Conservation (phyloP, 2,113 vertebrate genomes). For the Pelobates fuscus region DNA sequence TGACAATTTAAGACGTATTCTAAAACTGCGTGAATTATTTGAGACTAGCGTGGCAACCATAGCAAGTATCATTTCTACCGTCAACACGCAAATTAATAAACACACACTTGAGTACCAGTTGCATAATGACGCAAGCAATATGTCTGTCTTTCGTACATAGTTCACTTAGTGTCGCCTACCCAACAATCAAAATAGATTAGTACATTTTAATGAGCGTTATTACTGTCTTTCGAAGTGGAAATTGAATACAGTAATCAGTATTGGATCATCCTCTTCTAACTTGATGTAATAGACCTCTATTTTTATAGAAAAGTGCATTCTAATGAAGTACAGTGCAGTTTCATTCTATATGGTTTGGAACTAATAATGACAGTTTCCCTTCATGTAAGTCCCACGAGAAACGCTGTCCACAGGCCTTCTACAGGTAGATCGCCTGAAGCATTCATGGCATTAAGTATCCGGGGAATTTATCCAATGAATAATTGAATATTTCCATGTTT, state of each 20-base stretch:
- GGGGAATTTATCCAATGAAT: conserved; percentile 27
- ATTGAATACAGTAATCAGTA: conserved; percentile 31
- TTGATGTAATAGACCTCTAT: not conserved
- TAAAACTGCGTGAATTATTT: too few species aligned
- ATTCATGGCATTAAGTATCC: conserved; percentile 22
- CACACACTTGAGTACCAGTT: not conserved
- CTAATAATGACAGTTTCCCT: conserved; percentile 22
- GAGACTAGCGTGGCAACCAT: too few species aligned
- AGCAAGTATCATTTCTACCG: too few species aligned
- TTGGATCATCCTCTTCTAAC: not conserved
- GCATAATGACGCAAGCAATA: too few species aligned
- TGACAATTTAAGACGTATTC: too few species aligned
- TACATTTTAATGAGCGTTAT: not conserved
- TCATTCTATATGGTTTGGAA: not conserved
- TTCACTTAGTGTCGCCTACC: conserved; percentile 20
- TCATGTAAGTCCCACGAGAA: conserved; percentile 7
- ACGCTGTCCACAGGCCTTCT: conserved; percentile 10
- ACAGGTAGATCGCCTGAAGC: conserved; percentile 42
- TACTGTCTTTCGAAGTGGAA: conserved; percentile 18
- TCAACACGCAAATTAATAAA: conserved; percentile 12
- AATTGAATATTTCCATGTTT: conserved; percentile 24
- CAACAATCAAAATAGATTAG: conserved; percentile 28
- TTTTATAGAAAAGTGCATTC: not conserved
- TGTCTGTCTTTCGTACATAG: conserved; percentile 17
- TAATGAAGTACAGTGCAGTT: not conserved